phyloP scores from a whole-genome alignment of 2,888 invertebrate genomes.

The Metellina segmentata region DNA sequence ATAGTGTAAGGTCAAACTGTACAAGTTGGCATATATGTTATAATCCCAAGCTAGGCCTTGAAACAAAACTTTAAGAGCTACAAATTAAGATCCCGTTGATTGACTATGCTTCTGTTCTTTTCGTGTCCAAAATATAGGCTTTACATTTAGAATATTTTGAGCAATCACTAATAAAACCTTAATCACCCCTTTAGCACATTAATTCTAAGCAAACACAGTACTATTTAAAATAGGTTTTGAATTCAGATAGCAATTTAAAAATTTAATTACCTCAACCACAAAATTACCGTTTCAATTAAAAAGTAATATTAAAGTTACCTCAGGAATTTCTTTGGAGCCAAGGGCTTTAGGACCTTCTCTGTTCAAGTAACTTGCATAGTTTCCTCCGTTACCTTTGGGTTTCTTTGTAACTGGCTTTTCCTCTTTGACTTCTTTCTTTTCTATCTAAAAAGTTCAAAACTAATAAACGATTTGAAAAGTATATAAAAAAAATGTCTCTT shows the following conservation, averaged over 20 bases:
- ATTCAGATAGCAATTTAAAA: slow-evolving; percentile 14
- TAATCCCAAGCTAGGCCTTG: too few relatives aligned
- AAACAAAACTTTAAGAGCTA: too few relatives aligned
- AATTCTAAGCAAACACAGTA: too few relatives aligned
- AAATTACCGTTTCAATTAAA: background rate
- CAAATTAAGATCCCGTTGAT: too few relatives aligned
- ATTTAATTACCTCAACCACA: background rate
- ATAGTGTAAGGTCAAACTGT: too few relatives aligned
- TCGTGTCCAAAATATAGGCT: too few relatives aligned
- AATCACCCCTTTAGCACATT: too few relatives aligned
- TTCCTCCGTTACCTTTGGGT: slow-evolving; percentile 83
- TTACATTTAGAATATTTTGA: too few relatives aligned
- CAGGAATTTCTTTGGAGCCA: slow-evolving; percentile 91
- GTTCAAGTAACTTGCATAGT: slow-evolving; percentile 88
- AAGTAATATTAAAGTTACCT: slow-evolving; percentile 83
- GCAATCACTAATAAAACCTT: too few relatives aligned
- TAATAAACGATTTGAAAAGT: background rate
- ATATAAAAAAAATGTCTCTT: background rate
- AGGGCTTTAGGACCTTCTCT: slow-evolving; percentile 89
- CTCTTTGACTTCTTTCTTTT: slow-evolving; percentile 29
- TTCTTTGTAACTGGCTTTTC: slow-evolving; percentile 81
- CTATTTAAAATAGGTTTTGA: too few relatives aligned
- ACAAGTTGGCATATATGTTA: too few relatives aligned
- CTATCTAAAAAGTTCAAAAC: slow-evolving; percentile 13
- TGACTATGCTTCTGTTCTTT: too few relatives aligned